Evolutionary conservation across 2,888 invertebrate species (phyloP), one percentile per base, ranked within the genome.

Genomic region (Lasioglossum leucozonium): DNA sequence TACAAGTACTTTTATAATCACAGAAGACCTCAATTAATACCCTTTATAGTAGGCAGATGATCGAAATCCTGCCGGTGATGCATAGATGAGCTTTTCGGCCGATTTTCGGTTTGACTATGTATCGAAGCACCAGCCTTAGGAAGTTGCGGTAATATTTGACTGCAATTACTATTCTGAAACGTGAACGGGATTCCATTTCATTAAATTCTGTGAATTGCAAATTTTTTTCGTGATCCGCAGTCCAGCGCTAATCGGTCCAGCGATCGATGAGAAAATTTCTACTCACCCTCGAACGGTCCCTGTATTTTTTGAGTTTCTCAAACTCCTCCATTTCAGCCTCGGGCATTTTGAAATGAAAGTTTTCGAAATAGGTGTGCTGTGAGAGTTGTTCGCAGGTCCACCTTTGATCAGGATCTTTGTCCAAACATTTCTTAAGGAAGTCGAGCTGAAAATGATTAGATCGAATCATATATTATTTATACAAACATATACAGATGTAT

Each of bases 301-400:
- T 95, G 82, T 95, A 94, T 86, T 95, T 95, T 89, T 95, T 94
- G n/a, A 96, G 93, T 91, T 96, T 96, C 86, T 96, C 96, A 92
- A 96, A 95, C 90, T 97, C 97, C 84, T 96, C 96, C 88, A 96
- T 95, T 87, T 97, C 97, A 4, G 96, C 96, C 44, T 97, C 97
- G 11, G 98, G 98, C 84, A 98, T 96, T 93, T 98, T 97, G 95
- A 97, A 98, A 88, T 97, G 96, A 93, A 98, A 98, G 94, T 98
- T 98, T 92, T 98, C 98, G 95, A 99, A 99, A 95, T 99, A 99
- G 11, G 97, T 96, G 95, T 99, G 99, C 87, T 97, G 96, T 79
- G 99, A 95, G 71, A 99, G 96, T 94, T 98, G 98, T 90, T 98
- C 98, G 95, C 99, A 99, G 2, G 98, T 98, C 97, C 98, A 98